Conservation (phyloP, 1,140 invertebrate genomes). For the Drosophila malerkotliana region DNA sequence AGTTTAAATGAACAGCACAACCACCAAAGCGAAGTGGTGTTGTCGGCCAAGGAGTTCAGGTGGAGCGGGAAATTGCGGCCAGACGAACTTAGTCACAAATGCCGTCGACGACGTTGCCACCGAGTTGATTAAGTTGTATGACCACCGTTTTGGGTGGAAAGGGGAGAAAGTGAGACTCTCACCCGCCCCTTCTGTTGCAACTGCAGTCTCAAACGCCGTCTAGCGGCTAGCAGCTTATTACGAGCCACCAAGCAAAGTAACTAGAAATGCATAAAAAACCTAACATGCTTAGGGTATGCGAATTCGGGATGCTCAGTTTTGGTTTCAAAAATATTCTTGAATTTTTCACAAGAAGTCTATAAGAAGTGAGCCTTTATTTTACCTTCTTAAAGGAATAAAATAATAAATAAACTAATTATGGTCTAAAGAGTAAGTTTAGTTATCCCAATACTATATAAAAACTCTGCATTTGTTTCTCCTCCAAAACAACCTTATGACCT, state of each 20-base stretch:
- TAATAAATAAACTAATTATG: no score
- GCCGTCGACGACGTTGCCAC: constrained; percentile 26
- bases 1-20: constrained; percentile 74
- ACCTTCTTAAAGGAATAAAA: no score
- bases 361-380: no score
- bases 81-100: constrained; percentile 69
- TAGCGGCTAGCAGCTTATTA: constrained; percentile 75
- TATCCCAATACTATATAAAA: no score
- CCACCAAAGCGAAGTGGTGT: constrained; percentile 19
- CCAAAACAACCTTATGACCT: not conserved
- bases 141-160: constrained; percentile 34
- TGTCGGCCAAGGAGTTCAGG: not conserved
- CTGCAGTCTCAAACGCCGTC: constrained; percentile 27
- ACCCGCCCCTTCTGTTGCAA: not conserved
- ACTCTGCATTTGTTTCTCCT: not conserved
- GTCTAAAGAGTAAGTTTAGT: no score
- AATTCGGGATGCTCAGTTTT: not conserved
- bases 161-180: constrained; percentile 24
- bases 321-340: no score
- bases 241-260: constrained; percentile 72
- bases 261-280: constrained; percentile 45
- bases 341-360: no score
- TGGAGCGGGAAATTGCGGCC: constrained; percentile 38
- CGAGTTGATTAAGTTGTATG: constrained; percentile 71
- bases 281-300: not conserved